Conservation (phyloP, 2,113 vertebrate species). For the Triplophysa tibetana region DNA sequence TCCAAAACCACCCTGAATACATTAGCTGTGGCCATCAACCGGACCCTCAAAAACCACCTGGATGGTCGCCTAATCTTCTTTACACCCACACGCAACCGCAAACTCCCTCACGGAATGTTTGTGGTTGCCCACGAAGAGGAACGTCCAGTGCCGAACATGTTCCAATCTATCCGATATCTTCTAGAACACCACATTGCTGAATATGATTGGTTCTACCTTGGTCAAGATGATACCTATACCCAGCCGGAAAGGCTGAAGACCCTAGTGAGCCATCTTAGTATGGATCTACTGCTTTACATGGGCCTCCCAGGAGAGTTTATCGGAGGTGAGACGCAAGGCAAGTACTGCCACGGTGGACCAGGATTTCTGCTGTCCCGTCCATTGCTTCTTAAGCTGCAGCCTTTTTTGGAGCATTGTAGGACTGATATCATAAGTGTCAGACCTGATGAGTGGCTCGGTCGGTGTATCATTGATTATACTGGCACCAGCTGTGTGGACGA, state of each 20-base stretch:
- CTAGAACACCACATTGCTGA: slow-evolving; percentile 84
- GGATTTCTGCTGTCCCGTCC: slow-evolving; percentile 89
- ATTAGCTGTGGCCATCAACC: slow-evolving; percentile 89
- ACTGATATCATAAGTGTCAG: slow-evolving; percentile 89
- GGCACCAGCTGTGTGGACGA: slow-evolving; percentile 81
- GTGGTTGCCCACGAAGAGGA: slow-evolving; percentile 90
- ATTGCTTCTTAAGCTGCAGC: slow-evolving; percentile 85
- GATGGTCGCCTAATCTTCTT: slow-evolving; percentile 87
- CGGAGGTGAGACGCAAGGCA: slow-evolving; percentile 81
- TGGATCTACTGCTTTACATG: slow-evolving; percentile 86
- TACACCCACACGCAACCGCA: slow-evolving; percentile 82
- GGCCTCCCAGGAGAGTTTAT: slow-evolving; percentile 88
- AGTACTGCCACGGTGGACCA: slow-evolving; percentile 88
- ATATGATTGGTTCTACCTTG: slow-evolving; percentile 95
- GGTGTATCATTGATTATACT: slow-evolving; percentile 90
- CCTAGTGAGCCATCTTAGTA: slow-evolving; percentile 86
- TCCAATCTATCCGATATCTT: slow-evolving; percentile 86
- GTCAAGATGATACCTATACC: slow-evolving; percentile 88
- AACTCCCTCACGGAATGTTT: slow-evolving; percentile 88
- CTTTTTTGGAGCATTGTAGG: slow-evolving; percentile 89
- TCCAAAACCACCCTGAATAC: slow-evolving; percentile 88
- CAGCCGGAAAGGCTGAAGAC: slow-evolving; percentile 83
- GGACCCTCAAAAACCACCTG: slow-evolving; percentile 88
- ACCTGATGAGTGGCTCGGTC: slow-evolving; percentile 94
- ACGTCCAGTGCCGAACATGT: slow-evolving; percentile 93